phyloP scores from a whole-genome alignment of 1,140 invertebrate genomes.

The Ceratosolen solmsi region DNA sequence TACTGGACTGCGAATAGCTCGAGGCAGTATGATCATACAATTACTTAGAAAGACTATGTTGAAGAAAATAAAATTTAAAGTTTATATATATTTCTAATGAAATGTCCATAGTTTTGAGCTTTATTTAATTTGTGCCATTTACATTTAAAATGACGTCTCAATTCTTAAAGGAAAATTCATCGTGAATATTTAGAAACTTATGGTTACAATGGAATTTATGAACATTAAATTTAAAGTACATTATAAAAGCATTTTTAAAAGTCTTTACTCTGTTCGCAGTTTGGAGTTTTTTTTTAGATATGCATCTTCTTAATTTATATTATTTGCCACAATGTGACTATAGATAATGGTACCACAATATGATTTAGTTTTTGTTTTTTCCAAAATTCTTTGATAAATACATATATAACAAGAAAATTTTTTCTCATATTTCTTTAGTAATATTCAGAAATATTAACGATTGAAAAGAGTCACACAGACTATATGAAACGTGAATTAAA shows the following conservation, averaged over 20 bases:
- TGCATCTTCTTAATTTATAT: slow-evolving; percentile 9
- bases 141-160: not conserved
- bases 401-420: not conserved
- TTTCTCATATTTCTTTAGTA: not conserved
- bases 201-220: slow-evolving; percentile 8
- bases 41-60: not conserved
- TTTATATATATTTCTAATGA: slow-evolving; percentile 12
- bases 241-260: not conserved
- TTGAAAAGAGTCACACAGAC: not conserved
- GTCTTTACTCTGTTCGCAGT: not conserved
- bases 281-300: no score
- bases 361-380: not conserved
- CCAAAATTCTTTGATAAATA: not conserved
- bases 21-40: not conserved
- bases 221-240: not conserved
- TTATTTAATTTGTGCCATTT: not conserved
- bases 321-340: no score
- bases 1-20: not conserved
- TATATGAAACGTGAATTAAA: not conserved
- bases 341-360: not conserved
- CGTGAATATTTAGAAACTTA: not conserved
- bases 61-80: slow-evolving; percentile 15
- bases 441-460: not conserved
- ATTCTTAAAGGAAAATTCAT: slow-evolving; percentile 5
- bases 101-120: not conserved